Evolutionary conservation across 2,113 vertebrate species (phyloP).

Genomic region (Chaetura pelagica): DNA sequence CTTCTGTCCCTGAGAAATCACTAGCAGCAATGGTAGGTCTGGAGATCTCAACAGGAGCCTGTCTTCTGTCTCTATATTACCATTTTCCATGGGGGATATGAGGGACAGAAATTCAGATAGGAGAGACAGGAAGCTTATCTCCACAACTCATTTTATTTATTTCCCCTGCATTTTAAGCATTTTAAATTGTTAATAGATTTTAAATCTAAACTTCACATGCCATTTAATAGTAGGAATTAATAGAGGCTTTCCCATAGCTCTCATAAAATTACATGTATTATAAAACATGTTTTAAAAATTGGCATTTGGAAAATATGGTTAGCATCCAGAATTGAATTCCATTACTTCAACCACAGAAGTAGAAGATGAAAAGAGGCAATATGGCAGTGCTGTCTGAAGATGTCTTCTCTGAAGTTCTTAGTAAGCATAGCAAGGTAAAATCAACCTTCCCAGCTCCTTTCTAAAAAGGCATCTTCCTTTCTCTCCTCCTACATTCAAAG

Average conservation of each 20-base stretch:
- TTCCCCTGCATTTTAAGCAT: neutral
- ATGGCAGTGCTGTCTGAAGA: slow-evolving; percentile 76
- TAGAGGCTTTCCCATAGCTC: neutral
- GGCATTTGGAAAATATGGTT: slow-evolving; percentile 73
- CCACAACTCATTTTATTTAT: neutral
- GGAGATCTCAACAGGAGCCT: neutral
- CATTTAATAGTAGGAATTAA: neutral
- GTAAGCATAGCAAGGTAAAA: slow-evolving; percentile 60
- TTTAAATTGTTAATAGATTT: neutral
- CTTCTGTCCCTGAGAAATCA: neutral
- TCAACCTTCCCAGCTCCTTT: neutral
- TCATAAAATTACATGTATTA: neutral
- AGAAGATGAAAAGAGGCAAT: slow-evolving; percentile 82
- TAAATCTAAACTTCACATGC: neutral
- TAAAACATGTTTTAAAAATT: neutral
- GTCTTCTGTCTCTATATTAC: neutral
- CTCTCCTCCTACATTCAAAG: neutral
- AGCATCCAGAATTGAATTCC: slow-evolving; percentile 66
- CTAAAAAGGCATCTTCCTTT: neutral
- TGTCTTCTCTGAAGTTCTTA: slow-evolving; percentile 76
- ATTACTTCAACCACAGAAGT: slow-evolving; percentile 75
- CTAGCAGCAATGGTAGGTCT: neutral
- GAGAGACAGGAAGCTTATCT: neutral
- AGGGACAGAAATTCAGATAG: neutral
- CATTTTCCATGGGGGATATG: neutral